A percentile compares a stretch with the other conserved stretches of the same genome.
phyloP scores from a whole-genome alignment of 2,888 invertebrate genomes.

The Arge pagana region DNA sequence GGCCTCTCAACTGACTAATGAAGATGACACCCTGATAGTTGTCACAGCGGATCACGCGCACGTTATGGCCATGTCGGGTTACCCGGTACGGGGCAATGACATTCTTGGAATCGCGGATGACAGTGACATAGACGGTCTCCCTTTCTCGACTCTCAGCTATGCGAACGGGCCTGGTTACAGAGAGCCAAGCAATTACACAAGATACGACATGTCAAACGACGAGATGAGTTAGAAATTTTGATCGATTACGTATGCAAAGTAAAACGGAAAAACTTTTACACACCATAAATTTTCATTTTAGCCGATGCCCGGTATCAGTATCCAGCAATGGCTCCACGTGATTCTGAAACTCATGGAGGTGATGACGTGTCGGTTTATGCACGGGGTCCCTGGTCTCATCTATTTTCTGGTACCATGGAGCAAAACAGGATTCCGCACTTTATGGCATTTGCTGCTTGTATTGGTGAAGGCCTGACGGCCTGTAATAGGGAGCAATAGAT shows the following conservation, averaged over 20 bases:
- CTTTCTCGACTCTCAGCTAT: constrained; percentile 73
- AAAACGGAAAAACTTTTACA: too few relatives aligned
- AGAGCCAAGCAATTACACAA: constrained; percentile 43
- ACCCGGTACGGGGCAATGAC: constrained; percentile 68
- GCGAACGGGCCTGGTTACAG: constrained; percentile 75
- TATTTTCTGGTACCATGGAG: constrained; percentile 80
- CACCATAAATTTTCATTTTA: too few relatives aligned
- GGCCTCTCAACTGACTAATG: constrained; percentile 65
- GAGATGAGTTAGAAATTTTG: constrained; percentile 49
- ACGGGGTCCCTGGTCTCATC: constrained; percentile 77
- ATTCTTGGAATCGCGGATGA: constrained; percentile 59
- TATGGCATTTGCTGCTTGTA: constrained; percentile 73
- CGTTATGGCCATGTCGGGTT: constrained; percentile 77
- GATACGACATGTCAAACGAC: constrained; percentile 46
- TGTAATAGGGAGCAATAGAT: too few relatives aligned
- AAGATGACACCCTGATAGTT: constrained; percentile 76
- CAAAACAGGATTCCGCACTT: constrained; percentile 80
- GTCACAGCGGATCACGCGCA: constrained; percentile 82
- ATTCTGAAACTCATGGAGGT: constrained; percentile 75
- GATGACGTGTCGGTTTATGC: constrained; percentile 83
- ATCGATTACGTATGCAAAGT: too few relatives aligned
- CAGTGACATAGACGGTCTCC: constrained; percentile 63
- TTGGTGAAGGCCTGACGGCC: constrained; percentile 63
- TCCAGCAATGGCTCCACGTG: constrained; percentile 67
- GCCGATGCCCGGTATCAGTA: constrained; percentile 45